Evolutionary conservation across 2,888 invertebrate species (phyloP).

Genomic region (Lingula anatina): DNA sequence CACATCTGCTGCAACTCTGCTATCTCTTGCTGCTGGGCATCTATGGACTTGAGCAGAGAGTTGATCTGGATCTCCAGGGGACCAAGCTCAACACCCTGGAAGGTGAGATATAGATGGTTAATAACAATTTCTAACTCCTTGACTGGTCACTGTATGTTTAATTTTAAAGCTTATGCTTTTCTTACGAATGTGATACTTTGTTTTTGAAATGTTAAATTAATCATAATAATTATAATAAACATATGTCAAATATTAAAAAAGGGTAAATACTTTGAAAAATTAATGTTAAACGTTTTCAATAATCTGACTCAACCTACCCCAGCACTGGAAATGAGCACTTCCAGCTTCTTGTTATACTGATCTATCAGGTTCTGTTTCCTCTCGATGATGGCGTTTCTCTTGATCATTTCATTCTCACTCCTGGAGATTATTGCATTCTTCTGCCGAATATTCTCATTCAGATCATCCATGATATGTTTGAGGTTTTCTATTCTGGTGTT

Average conservation of each 20-base stretch:
- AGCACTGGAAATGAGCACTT: slow-evolving; percentile 44
- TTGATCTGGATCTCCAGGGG: slow-evolving; percentile 51
- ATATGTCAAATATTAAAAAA: no score
- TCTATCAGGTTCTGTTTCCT: slow-evolving; percentile 51
- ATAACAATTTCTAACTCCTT: background rate
- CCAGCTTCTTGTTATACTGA: slow-evolving; percentile 50
- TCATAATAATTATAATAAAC: no score
- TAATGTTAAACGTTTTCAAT: no score
- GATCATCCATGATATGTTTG: slow-evolving; percentile 25
- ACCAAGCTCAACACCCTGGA: slow-evolving; percentile 50
- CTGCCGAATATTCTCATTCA: slow-evolving; percentile 41
- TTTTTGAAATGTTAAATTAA: no score
- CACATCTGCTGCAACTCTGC: slow-evolving; percentile 49
- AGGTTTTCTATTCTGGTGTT: slow-evolving; percentile 38
- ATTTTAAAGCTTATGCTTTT: no score
- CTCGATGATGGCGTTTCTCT: slow-evolving; percentile 49
- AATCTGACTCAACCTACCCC: slow-evolving; percentile 51
- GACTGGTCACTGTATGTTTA: no score
- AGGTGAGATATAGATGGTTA: background rate
- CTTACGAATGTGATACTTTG: no score
- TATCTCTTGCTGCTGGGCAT: slow-evolving; percentile 40
- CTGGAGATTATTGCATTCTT: slow-evolving; percentile 48
- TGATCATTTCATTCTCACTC: slow-evolving; percentile 44
- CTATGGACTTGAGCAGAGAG: slow-evolving; percentile 49
- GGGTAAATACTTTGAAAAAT: no score